These are phyloP conservation scores for Trichosurus vulpecula DNA, from an alignment of 2,797 vertebrate species.

Conservation along the genomic window DNA sequence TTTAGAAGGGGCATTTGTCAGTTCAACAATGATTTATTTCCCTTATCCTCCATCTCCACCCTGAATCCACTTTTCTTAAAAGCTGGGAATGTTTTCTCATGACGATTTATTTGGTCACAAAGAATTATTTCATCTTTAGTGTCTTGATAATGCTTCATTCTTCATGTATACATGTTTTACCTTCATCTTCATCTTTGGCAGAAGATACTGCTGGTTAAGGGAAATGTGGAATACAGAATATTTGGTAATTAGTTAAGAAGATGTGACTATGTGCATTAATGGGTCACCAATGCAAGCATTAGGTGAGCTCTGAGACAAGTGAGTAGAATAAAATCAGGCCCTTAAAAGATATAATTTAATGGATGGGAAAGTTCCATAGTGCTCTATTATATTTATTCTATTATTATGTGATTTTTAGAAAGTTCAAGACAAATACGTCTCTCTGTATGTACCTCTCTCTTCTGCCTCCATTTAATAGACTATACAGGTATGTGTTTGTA, in stretches of 20 bases:
- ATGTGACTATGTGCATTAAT: rapidly evolving
- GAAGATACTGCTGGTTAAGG: neutral
- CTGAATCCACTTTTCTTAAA: constrained; percentile 3
- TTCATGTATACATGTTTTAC: constrained; percentile 15
- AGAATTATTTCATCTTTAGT: neutral
- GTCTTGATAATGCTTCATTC: neutral
- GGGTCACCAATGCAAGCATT: neutral
- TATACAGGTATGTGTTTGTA: neutral
- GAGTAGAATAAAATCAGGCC: neutral
- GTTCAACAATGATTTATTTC: constrained; percentile 42
- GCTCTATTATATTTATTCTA: neutral
- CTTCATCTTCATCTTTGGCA: neutral
- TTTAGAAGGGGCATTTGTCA: constrained; percentile 28
- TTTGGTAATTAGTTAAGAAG: neutral
- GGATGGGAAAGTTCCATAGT: neutral
- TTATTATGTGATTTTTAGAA: neutral
- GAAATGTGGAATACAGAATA: neutral
- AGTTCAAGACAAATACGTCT: neutral
- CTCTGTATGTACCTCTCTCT: neutral
- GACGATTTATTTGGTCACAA: constrained; percentile 39
- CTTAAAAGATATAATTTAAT: neutral
- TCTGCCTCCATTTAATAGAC: neutral
- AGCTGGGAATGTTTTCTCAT: neutral
- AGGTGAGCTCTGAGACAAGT: neutral
- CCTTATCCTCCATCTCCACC: neutral